phyloP scores from a whole-genome alignment of 1,140 invertebrate genomes.

The Melipona quadrifasciata region DNA sequence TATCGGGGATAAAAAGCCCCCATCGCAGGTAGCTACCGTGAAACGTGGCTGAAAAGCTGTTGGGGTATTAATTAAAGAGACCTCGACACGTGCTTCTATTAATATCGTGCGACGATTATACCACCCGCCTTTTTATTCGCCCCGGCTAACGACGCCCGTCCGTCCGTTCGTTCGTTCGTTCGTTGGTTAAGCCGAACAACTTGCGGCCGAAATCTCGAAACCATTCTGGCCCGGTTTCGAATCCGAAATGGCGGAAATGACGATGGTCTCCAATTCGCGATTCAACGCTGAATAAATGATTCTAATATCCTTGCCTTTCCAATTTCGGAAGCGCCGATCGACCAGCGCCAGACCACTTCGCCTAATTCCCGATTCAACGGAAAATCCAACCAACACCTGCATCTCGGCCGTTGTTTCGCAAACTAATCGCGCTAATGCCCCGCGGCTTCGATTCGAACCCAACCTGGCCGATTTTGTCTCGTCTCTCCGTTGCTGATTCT shows the following conservation, averaged over 20 bases:
- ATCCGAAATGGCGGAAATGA: too few species aligned
- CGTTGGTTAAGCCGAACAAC: not conserved
- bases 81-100: slow-evolving; percentile 37
- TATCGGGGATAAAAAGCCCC: slow-evolving; percentile 46
- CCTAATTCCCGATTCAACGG: not conserved
- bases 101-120: slow-evolving; percentile 31
- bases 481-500: too few species aligned
- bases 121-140: not conserved
- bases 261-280: too few species aligned
- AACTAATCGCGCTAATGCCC: not conserved
- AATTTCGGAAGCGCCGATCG: not conserved
- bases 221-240: not conserved
- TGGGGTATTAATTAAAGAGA: slow-evolving; percentile 38
- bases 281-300: not conserved
- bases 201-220: not conserved
- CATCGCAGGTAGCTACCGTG: slow-evolving; percentile 45
- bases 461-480: not conserved
- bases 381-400: not conserved
- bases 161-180: not conserved
- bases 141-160: not conserved
- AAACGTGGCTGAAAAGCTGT: slow-evolving; percentile 40
- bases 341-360: not conserved
- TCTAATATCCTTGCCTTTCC: not conserved
- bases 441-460: not conserved
- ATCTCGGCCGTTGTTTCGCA: too few species aligned